phyloP scores from a whole-genome alignment of 2,888 invertebrate genomes.

The Coelopa pilipes region DNA sequence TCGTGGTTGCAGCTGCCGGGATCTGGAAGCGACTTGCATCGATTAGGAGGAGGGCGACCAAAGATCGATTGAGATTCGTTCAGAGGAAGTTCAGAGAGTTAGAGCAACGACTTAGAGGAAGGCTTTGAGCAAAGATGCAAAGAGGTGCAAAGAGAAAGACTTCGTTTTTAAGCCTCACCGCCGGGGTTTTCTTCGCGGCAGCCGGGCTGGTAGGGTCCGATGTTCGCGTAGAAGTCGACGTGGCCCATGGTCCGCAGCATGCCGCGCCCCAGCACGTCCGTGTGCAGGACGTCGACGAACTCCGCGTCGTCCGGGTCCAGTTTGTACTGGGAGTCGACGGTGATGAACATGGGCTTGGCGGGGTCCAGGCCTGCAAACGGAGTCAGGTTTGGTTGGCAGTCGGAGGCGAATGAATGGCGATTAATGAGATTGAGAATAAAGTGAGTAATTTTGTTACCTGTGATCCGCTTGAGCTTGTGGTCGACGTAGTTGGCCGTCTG shows the following conservation, averaged over 20 bases:
- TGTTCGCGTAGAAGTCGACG: conserved; percentile 72
- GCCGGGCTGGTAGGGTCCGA: conserved; percentile 71
- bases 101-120: too few relatives aligned
- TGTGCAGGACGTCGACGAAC: conserved; percentile 75
- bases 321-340: conserved; percentile 66
- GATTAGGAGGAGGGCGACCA: too few relatives aligned
- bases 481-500: conserved; percentile 68
- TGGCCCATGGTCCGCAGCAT: conserved; percentile 69
- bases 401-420: too few relatives aligned
- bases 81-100: too few relatives aligned
- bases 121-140: too few relatives aligned
- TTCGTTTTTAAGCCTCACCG: too few relatives aligned
- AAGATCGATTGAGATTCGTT: too few relatives aligned
- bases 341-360: conserved; percentile 73
- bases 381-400: too few relatives aligned
- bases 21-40: too few relatives aligned
- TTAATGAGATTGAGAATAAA: too few relatives aligned
- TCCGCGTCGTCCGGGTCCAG: conserved; percentile 71
- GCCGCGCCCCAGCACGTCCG: conserved; percentile 71
- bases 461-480: conserved; percentile 69
- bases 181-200: conserved; percentile 68
- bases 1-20: too few relatives aligned
- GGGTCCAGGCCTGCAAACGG: conserved; percentile 77
- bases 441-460: conserved; percentile 68
- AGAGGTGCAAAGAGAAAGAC: too few relatives aligned